Conservation (phyloP, 2,113 vertebrate genomes). For the Emydura subglobosa region DNA sequence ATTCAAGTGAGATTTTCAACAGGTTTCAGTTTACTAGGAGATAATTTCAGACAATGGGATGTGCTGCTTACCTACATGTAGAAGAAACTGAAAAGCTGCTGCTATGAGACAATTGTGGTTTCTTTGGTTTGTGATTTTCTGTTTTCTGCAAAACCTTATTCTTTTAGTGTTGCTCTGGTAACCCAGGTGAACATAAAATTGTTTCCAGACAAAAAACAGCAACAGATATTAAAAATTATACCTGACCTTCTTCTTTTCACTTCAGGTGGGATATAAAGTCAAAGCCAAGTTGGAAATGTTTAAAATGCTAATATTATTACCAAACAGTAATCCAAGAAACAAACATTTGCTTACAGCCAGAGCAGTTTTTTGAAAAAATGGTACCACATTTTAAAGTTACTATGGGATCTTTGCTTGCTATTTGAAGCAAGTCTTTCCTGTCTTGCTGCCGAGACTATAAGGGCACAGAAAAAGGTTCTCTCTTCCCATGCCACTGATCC, state of each 20-base stretch:
- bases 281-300: rapidly evolving
- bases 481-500: background rate
- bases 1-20: background rate
- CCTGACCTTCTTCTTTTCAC: background rate
- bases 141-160: background rate
- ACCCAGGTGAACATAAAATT: background rate
- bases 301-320: background rate
- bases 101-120: background rate
- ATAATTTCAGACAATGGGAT: background rate
- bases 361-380: rapidly evolving
- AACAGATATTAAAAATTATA: rapidly evolving
- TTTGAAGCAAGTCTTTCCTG: background rate
- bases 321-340: background rate
- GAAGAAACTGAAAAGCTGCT: background rate
- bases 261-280: background rate
- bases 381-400: background rate
- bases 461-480: background rate
- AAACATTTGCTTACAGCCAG: background rate
- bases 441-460: background rate
- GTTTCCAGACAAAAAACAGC: background rate
- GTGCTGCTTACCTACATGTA: background rate
- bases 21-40: background rate
- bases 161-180: background rate
- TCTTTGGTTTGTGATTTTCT: background rate
- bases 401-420: background rate